Evolutionary conservation across 2,888 invertebrate species (phyloP).

Genomic region (Phaonia tiefii): DNA sequence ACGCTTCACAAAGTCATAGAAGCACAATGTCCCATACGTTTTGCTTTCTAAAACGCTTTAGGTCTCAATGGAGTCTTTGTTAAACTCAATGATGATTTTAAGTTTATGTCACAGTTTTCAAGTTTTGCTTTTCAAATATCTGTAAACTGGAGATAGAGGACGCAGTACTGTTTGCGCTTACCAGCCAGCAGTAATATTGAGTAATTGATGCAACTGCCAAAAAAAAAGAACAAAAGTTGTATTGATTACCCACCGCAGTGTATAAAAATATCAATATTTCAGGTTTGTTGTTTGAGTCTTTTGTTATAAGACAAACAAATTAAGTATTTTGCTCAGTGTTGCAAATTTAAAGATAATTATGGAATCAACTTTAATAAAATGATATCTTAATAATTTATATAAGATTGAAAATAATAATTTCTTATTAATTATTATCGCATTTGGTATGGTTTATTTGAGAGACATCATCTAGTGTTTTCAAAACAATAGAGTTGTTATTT

Average conservation of each 20-base stretch:
- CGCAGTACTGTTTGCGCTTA: slow-evolving; percentile 18
- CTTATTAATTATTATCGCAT: not conserved
- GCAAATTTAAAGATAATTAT: too few species aligned
- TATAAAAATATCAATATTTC: not conserved
- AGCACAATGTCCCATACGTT: not conserved
- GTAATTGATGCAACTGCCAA: slow-evolving; percentile 52
- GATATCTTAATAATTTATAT: too few species aligned
- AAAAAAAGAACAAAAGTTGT: slow-evolving; percentile 36
- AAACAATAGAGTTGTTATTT: too few species aligned
- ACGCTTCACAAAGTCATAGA: slow-evolving; percentile 28
- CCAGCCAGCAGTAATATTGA: slow-evolving; percentile 59
- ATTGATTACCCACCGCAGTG: not conserved
- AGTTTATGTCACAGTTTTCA: slow-evolving; percentile 25
- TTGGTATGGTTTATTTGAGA: not conserved
- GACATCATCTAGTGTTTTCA: too few species aligned
- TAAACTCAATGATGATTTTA: slow-evolving; percentile 29
- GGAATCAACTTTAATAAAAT: too few species aligned
- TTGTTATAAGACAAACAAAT: too few species aligned
- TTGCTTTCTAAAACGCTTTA: not conserved
- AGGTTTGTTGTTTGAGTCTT: slow-evolving; percentile 25
- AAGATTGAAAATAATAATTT: slow-evolving; percentile 29
- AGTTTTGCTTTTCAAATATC: slow-evolving; percentile 12
- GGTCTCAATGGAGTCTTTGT: slow-evolving; percentile 2
- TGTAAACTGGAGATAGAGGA: not conserved
- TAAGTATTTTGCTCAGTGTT: too few species aligned